Percentiles rank a stretch among this genome's conserved stretches.
Evolutionary conservation across 2,797 vertebrate species (phyloP).

Genomic region (Euphonia xanthogaster): DNA sequence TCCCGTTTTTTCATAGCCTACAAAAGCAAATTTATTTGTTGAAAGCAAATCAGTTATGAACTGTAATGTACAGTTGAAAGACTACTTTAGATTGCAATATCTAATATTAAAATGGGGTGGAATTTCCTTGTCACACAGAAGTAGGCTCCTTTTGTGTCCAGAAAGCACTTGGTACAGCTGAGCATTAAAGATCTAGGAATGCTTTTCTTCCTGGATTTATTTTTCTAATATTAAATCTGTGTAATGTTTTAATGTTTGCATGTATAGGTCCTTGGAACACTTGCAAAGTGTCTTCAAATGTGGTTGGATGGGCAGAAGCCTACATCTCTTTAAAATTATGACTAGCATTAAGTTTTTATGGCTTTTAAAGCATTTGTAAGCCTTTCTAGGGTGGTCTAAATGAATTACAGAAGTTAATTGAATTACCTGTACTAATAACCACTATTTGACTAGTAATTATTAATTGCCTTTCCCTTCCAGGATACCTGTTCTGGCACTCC

Average conservation of each 20-base stretch:
- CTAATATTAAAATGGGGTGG: not conserved
- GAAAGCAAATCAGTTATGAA: not conserved
- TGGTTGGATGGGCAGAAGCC: not conserved
- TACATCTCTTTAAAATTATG: not conserved
- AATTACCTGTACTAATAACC: not conserved
- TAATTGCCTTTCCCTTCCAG: slow-evolving; percentile 55
- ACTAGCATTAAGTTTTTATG: not conserved
- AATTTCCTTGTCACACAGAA: not conserved
- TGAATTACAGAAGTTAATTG: not conserved
- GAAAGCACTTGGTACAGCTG: not conserved
- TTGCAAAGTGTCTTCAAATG: not conserved
- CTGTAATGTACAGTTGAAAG: not conserved
- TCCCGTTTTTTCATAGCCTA: not conserved
- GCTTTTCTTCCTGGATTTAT: not conserved
- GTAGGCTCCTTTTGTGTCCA: not conserved
- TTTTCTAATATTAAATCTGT: not conserved
- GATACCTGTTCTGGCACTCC: slow-evolving; percentile 77
- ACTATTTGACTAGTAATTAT: not conserved
- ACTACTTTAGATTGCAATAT: not conserved
- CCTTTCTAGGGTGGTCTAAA: not conserved
- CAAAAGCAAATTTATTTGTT: not conserved
- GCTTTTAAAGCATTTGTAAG: not conserved
- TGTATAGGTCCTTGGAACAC: not conserved
- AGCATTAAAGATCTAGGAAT: not conserved
- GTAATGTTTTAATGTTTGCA: not conserved